Evolutionary conservation across 2,113 vertebrate genomes (phyloP).

Genomic region (Butorides virescens): DNA sequence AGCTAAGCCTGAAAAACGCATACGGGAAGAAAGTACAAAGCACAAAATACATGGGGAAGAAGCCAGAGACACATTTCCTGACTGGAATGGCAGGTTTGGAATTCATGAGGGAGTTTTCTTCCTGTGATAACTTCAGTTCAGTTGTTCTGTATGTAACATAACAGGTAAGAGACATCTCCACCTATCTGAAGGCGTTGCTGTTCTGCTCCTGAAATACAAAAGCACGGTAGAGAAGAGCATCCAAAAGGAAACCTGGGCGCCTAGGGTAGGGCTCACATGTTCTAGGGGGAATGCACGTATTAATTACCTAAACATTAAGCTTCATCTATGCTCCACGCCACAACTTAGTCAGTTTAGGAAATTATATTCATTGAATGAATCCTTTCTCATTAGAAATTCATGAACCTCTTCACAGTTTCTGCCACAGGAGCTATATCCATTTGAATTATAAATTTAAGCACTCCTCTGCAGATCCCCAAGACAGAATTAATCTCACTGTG

Average conservation of each 20-base stretch:
- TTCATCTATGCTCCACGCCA: not conserved
- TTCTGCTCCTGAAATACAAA: not conserved
- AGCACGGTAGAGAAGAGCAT: not conserved
- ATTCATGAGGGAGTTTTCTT: not conserved
- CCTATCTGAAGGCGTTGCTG: not conserved
- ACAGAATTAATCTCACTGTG: not conserved
- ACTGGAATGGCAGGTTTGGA: not conserved
- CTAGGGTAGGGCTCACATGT: not conserved
- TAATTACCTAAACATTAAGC: not conserved
- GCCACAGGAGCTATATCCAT: not conserved
- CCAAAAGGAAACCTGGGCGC: not conserved
- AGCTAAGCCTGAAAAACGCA: not conserved
- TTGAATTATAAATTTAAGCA: conserved; percentile 39
- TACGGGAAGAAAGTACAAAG: not conserved
- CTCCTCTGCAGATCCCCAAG: not conserved
- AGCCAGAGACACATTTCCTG: not conserved
- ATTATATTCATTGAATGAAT: conserved; percentile 18
- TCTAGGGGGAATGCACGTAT: not conserved
- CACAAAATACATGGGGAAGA: not conserved
- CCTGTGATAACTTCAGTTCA: not conserved
- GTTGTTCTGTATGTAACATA: not conserved
- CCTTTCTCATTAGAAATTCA: conserved; percentile 9
- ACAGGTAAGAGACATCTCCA: not conserved
- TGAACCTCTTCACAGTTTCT: not conserved
- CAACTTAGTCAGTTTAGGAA: not conserved